Percentiles rank a stretch among this genome's conserved stretches.
phyloP scores from a whole-genome alignment of 2,113 vertebrate species.

The Piaya cayana region DNA sequence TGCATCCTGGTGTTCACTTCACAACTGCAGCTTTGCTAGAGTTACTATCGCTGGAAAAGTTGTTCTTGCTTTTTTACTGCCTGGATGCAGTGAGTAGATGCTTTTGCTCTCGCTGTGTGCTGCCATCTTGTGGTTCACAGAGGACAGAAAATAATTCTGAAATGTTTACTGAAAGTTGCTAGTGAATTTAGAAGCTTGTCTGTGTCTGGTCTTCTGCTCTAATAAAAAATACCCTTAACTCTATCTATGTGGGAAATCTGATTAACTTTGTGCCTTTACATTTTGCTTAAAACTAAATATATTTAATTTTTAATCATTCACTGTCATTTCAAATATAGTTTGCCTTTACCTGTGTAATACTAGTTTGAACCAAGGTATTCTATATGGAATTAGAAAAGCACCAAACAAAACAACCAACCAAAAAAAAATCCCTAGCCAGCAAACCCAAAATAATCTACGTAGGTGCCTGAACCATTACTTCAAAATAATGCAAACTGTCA shows the following conservation, averaged over 20 bases:
- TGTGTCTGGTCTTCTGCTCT: background rate
- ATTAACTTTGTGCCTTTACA: background rate
- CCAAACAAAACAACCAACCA: too few relatives aligned
- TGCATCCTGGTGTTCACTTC: background rate
- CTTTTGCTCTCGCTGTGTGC: background rate
- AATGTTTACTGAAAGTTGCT: background rate
- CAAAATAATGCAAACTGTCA: background rate
- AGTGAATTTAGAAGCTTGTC: background rate
- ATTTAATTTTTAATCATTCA: background rate
- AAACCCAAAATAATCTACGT: background rate
- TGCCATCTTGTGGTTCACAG: background rate
- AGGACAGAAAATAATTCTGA: background rate
- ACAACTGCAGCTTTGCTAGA: background rate
- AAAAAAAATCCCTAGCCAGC: background rate
- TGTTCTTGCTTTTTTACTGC: background rate
- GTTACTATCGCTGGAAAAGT: background rate
- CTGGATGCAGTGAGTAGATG: background rate
- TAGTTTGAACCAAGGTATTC: background rate
- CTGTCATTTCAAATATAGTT: background rate
- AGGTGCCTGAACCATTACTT: background rate
- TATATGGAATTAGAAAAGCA: background rate
- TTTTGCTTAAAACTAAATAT: background rate
- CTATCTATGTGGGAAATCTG: background rate
- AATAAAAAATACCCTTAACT: rapidly evolving
- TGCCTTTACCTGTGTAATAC: background rate